Evolutionary conservation across 2,888 invertebrate genomes (phyloP).

Genomic region (Cephus sareptanus): DNA sequence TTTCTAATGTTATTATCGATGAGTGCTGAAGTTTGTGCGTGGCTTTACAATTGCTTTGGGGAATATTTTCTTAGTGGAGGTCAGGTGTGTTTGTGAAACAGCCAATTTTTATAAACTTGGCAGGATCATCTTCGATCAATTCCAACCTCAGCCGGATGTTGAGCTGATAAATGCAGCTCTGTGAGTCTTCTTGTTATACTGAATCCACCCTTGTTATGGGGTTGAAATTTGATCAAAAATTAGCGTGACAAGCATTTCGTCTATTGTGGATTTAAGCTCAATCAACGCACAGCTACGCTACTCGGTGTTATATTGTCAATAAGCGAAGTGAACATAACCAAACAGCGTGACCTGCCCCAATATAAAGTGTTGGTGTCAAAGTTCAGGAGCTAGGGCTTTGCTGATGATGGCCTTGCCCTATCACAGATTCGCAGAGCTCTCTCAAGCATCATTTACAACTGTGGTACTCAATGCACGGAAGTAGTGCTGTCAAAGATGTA

Average conservation of each 20-base stretch:
- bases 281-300: slow-evolving; percentile 19
- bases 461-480: slow-evolving; percentile 19
- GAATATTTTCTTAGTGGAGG: not conserved
- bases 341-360: slow-evolving; percentile 36
- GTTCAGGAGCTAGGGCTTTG: slow-evolving; percentile 23
- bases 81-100: not conserved
- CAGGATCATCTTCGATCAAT: not conserved
- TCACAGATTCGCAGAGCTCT: slow-evolving; percentile 20
- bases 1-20: slow-evolving; percentile 62
- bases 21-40: slow-evolving; percentile 38
- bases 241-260: slow-evolving; percentile 16
- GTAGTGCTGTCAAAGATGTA: slow-evolving; percentile 8
- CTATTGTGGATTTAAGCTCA: slow-evolving; percentile 20
- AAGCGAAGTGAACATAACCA: slow-evolving; percentile 41
- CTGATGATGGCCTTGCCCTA: slow-evolving; percentile 34
- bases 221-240: slow-evolving; percentile 28
- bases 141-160: slow-evolving; percentile 32
- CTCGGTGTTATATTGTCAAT: slow-evolving; percentile 33
- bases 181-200: slow-evolving; percentile 20
- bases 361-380: slow-evolving; percentile 36
- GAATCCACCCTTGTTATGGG: slow-evolving; percentile 20
- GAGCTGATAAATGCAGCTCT: slow-evolving; percentile 24
- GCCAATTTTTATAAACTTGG: not conserved
- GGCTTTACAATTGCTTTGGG: slow-evolving; percentile 12
- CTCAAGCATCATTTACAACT: slow-evolving; percentile 16